These are phyloP conservation scores for Centropristis striata DNA, from an alignment of 2,113 vertebrate species.

Conservation along the genomic window DNA sequence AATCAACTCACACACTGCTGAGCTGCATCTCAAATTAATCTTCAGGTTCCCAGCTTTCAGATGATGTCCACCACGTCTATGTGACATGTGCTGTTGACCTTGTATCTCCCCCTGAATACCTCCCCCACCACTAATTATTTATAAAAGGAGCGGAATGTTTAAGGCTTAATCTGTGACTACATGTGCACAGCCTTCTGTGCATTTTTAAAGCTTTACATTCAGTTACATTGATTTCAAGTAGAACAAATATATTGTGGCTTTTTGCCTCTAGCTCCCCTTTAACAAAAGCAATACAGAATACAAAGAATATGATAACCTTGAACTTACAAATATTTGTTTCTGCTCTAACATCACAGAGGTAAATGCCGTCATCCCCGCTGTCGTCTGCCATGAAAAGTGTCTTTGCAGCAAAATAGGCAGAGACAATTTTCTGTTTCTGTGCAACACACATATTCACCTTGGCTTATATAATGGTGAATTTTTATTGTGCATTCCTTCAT, in stretches of 20 bases:
- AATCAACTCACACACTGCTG: too few species aligned
- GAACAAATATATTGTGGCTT: too few species aligned
- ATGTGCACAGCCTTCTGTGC: neutral
- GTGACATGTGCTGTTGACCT: too few species aligned
- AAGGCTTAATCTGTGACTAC: too few species aligned
- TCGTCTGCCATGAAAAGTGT: slow-evolving; percentile 26
- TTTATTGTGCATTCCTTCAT: neutral
- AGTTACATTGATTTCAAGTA: neutral
- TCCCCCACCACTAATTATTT: too few species aligned
- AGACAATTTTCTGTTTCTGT: slow-evolving; percentile 7
- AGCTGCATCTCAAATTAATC: too few species aligned
- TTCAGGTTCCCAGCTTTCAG: too few species aligned
- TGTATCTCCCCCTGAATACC: too few species aligned
- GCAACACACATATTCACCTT: slow-evolving; percentile 9
- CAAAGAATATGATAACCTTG: slow-evolving; percentile 32
- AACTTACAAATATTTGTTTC: slow-evolving; percentile 24
- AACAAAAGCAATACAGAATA: slow-evolving; percentile 16
- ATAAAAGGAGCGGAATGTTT: too few species aligned
- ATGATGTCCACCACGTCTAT: too few species aligned
- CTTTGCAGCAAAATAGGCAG: slow-evolving; percentile 23
- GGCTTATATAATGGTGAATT: slow-evolving; percentile 11
- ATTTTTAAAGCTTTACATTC: neutral
- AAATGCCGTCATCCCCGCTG: neutral
- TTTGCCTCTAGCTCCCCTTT: slow-evolving; percentile 6
- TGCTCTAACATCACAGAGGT: slow-evolving; percentile 18